These are phyloP conservation scores for Stichopus chloronotus DNA, from an alignment of 35 echinoderm and acorn worm species.

Conservation along the genomic window DNA sequence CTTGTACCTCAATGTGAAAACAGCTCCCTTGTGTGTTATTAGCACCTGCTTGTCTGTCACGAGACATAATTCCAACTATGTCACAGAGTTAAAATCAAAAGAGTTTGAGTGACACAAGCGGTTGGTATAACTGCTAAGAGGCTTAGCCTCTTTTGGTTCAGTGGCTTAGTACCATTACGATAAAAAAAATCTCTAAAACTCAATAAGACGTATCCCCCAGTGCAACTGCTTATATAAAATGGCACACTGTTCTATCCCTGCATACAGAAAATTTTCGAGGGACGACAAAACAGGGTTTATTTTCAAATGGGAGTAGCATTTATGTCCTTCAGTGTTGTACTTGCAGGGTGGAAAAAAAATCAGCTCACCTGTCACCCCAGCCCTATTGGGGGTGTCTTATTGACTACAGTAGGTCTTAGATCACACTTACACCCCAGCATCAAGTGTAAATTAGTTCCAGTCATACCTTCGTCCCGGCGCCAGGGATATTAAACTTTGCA, in stretches of 20 bases:
- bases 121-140: constrained; percentile 6
- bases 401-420: constrained; percentile 6
- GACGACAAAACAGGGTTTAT: too few relatives aligned
- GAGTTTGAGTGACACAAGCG: constrained; percentile 1
- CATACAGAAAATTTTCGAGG: not conserved
- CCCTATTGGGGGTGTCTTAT: constrained; percentile 38
- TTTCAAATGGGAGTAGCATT: too few relatives aligned
- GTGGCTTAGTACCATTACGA: not conserved
- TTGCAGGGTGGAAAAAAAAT: not conserved
- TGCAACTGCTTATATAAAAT: not conserved
- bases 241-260: not conserved
- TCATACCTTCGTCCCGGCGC: constrained; percentile 44
- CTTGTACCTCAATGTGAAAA: not conserved
- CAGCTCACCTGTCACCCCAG: constrained; percentile 33
- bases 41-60: constrained; percentile 7
- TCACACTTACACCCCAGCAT: constrained; percentile 14
- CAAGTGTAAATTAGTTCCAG: constrained; percentile 34
- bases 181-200: not conserved
- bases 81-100: not conserved
- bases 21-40: not conserved
- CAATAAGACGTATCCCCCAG: not conserved
- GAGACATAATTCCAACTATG: not conserved
- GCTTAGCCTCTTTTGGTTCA: constrained; percentile 10
- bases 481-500: constrained; percentile 46
- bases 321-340: too few relatives aligned